Base-by-base conservation (phyloP, 2,797 vertebrate species). In the Vespertilio murinus region DNA sequence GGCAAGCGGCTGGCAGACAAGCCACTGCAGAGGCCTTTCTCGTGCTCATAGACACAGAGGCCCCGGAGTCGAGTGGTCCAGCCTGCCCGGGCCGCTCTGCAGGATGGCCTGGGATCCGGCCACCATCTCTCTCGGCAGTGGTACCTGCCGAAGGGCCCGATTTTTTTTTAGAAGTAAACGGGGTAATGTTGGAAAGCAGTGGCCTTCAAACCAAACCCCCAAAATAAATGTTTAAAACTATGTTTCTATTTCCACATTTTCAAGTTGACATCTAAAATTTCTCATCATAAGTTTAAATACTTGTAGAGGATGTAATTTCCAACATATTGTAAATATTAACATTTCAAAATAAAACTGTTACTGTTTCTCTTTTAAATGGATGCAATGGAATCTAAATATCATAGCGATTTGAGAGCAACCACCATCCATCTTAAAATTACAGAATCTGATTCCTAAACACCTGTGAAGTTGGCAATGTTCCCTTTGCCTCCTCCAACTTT, bases 271-370 rank as follows among this genome's bases (percentile, higher is more conserved):
- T 94, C 91, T 90, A 90, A 88, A 92, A 94, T 92, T 95, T 96
- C 92, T 93, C 87, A 84, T 92, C n/a, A 0, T 91, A 79, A 90
- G 81, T 96, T 94, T 95, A 95, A 96, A 96, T 96, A 83, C 95
- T 96, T 95, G 87, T 28, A 87, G 94, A 95, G 97, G 95, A 97
- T 97, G 95, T 97, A 94, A 95, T 95, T 96, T 95, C 96, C 78
- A 96, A 93, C 87, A 59, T 77, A 85, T 3, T 92, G 17, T 97
- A 97, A 97, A 97, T 95, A 97, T 97, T 97, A 96, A 88, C 96
- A 97, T 96, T 96, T 95, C 90, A 90, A 93, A 97, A 95, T 92
- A 95, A 96, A 95, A 97, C 95, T 96, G 97, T 97, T 97, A 88
- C 82, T 83, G 20, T 94, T 96, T 88, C 95, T 79, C 94, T 95